Evolutionary conservation across 1,140 invertebrate genomes (phyloP).

Genomic region (Plectrocnemia conspersa): DNA sequence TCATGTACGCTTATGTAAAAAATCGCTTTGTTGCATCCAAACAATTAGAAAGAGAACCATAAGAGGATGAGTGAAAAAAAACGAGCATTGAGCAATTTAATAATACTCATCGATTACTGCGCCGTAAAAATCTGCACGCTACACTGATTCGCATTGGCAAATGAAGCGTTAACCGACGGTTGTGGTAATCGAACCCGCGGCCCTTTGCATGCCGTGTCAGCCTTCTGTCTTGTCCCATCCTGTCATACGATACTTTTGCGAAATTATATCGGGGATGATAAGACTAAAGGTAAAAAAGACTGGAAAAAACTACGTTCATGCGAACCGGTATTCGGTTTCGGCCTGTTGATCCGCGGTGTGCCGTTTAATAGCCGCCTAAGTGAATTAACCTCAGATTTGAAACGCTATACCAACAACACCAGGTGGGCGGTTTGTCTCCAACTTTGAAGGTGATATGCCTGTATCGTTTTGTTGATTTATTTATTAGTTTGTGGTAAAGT

Average conservation of each 20-base stretch:
- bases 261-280: not conserved
- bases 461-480: not conserved
- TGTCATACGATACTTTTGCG: conserved; percentile 15
- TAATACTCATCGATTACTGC: conserved; percentile 17
- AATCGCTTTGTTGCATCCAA: not conserved
- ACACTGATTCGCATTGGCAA: conserved; percentile 3
- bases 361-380: conserved; percentile 30
- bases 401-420: conserved; percentile 13
- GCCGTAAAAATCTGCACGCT: not conserved
- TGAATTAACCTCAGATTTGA: conserved; percentile 28
- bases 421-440: conserved; percentile 2
- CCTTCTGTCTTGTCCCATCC: conserved; percentile 16
- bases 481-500: no score
- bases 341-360: conserved; percentile 9
- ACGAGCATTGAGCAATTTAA: not conserved
- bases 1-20: not conserved
- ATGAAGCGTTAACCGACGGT: conserved; percentile 11
- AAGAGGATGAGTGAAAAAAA: not conserved
- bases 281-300: not conserved
- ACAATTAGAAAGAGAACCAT: not conserved
- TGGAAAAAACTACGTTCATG: not conserved
- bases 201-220: conserved; percentile 7
- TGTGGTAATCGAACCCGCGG: conserved; percentile 5
- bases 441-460: no score
- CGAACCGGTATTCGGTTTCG: conserved; percentile 14